A percentile compares a stretch with the other conserved stretches of the same genome.
These are phyloP conservation scores for Sylvia borin DNA, from an alignment of 2,797 vertebrate species.

Conservation along the genomic window DNA sequence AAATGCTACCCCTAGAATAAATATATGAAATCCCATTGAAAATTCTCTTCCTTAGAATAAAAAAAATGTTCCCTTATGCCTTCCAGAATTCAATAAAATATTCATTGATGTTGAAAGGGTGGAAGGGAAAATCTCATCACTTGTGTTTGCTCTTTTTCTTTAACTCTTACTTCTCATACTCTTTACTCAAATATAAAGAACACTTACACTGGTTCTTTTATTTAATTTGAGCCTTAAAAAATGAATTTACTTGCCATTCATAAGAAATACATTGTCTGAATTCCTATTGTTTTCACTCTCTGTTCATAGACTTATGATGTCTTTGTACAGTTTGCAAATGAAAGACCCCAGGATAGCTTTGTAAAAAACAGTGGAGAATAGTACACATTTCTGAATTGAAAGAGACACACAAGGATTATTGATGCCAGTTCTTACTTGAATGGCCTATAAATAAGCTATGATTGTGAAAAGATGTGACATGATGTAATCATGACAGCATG, in stretches of 20 bases:
- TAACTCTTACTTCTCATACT: constrained; percentile 2
- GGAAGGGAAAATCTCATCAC: constrained; percentile 2
- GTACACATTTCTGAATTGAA: not conserved
- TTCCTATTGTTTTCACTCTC: not conserved
- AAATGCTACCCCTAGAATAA: not conserved
- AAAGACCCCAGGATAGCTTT: not conserved
- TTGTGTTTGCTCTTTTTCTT: constrained; percentile 36
- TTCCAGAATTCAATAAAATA: constrained; percentile 44
- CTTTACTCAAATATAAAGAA: not conserved
- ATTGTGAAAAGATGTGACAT: not conserved
- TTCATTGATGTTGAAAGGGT: constrained; percentile 20
- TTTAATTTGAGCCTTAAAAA: not conserved
- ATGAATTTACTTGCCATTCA: not conserved
- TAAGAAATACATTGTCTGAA: not conserved
- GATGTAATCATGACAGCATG: not conserved
- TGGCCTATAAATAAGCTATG: not conserved
- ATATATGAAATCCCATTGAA: constrained; percentile 2
- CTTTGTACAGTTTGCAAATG: not conserved
- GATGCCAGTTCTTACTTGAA: not conserved
- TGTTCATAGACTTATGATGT: not conserved
- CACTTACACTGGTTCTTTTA: not conserved
- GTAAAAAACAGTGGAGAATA: not conserved
- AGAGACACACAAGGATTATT: not conserved
- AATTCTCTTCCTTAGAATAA: constrained; percentile 9
- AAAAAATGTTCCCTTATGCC: constrained; percentile 3